Percentiles rank a stretch among this genome's conserved stretches.
Evolutionary conservation across 2,888 invertebrate genomes (phyloP).

Genomic region (Malthinus seriepunctatus): DNA sequence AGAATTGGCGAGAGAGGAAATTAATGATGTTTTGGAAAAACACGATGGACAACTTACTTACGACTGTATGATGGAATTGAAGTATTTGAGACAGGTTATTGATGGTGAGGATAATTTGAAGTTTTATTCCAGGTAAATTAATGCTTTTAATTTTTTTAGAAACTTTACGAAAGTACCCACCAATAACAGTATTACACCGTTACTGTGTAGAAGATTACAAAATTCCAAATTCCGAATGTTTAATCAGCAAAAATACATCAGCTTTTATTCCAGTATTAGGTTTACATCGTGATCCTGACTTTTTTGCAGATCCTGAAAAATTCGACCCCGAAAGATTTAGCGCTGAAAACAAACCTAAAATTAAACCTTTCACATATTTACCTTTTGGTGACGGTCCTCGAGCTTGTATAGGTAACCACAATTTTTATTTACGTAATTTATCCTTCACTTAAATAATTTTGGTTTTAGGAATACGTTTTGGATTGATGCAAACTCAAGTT

Average conservation of each 20-base stretch:
- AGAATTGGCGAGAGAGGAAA: constrained; percentile 52
- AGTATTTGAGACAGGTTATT: constrained; percentile 56
- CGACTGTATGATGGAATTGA: constrained; percentile 55
- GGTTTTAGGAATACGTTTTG: constrained; percentile 43
- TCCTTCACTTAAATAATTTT: background rate
- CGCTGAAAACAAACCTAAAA: background rate
- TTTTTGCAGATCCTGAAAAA: background rate
- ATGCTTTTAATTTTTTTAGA: background rate
- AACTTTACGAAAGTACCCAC: background rate
- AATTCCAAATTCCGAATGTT: background rate
- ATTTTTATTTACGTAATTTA: background rate
- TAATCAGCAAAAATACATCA: background rate
- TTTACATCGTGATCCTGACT: background rate
- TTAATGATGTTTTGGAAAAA: constrained; percentile 47
- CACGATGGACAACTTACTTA: constrained; percentile 51
- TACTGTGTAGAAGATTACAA: background rate
- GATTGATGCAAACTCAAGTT: constrained; percentile 43
- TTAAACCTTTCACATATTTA: constrained; percentile 56
- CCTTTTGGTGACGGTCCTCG: constrained; percentile 63
- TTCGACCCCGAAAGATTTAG: background rate
- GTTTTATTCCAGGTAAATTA: background rate
- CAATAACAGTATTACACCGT: background rate
- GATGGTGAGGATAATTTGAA: constrained; percentile 39
- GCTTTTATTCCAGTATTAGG: background rate
- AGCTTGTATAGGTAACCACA: constrained; percentile 58